Evolutionary conservation across 1,140 invertebrate genomes (phyloP).

Genomic region (Anagrus nilaparvatae): DNA sequence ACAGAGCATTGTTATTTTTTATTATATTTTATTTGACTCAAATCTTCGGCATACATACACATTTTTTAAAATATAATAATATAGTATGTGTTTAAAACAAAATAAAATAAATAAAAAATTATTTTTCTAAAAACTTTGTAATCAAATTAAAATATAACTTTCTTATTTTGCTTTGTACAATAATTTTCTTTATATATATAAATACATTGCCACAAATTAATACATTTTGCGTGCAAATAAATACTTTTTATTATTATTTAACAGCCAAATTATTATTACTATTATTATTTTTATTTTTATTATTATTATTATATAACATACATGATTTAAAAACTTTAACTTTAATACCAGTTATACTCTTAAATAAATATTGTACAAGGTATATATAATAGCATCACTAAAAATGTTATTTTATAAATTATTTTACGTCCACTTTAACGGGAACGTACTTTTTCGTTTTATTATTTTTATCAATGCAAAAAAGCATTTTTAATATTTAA

Average conservation of each 20-base stretch:
- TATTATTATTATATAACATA: too few species aligned
- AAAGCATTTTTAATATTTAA: too few species aligned
- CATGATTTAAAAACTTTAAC: constrained; percentile 13
- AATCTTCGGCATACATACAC: constrained; percentile 17
- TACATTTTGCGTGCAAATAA: constrained; percentile 12
- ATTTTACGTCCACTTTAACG: constrained; percentile 11
- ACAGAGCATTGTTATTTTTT: constrained; percentile 13
- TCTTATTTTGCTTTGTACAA: constrained; percentile 16
- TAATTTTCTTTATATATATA: constrained; percentile 14
- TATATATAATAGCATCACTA: too few species aligned
- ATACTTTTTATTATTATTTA: constrained; percentile 14
- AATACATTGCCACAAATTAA: constrained; percentile 14
- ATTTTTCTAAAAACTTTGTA: constrained; percentile 13
- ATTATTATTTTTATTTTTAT: too few species aligned
- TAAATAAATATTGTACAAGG: constrained; percentile 12
- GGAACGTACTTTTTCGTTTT: too few species aligned
- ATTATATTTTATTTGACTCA: too few species aligned
- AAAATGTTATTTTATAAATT: constrained; percentile 14
- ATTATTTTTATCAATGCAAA: too few species aligned
- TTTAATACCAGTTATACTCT: constrained; percentile 3
- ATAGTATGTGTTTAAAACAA: too few species aligned
- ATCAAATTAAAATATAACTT: constrained; percentile 17
- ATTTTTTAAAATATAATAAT: constrained; percentile 10
- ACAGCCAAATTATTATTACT: constrained; percentile 15
- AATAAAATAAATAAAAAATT: constrained; percentile 11